phyloP scores from a whole-genome alignment of 1,140 invertebrate genomes.

The Ectropis grisescens region DNA sequence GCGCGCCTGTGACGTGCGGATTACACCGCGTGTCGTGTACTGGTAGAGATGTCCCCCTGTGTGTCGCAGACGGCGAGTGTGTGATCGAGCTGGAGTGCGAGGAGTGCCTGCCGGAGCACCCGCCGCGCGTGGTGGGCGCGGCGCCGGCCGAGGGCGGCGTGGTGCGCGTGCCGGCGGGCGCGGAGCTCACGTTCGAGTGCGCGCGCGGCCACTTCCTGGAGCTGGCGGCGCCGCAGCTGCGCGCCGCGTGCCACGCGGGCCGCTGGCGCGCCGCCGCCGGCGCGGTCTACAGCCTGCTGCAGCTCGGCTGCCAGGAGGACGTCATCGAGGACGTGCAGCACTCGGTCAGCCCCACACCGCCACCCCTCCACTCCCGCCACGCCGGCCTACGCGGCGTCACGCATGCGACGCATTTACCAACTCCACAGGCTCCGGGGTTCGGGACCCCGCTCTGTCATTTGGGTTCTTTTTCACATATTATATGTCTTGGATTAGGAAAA shows the following conservation, averaged over 20 bases:
- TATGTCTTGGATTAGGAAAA: too few relatives aligned
- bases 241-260: constrained; percentile 38
- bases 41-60: too few relatives aligned
- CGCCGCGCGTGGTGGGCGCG: constrained; percentile 53
- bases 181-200: constrained; percentile 41
- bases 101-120: constrained; percentile 55
- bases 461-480: too few relatives aligned
- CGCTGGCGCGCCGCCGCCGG: constrained; percentile 25
- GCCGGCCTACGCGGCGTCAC: too few relatives aligned
- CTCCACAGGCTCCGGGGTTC: too few relatives aligned
- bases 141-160: constrained; percentile 28
- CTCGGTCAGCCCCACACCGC: constrained; percentile 13
- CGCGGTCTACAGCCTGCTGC: constrained; percentile 30
- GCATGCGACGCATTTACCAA: too few relatives aligned
- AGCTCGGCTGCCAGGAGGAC: constrained; percentile 56
- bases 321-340: constrained; percentile 57
- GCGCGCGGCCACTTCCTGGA: constrained; percentile 36
- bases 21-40: too few relatives aligned
- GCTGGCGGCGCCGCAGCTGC: constrained; percentile 27
- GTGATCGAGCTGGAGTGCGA: constrained; percentile 47
- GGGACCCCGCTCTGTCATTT: too few relatives aligned
- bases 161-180: constrained; percentile 25
- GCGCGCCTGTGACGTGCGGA: too few relatives aligned
- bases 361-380: too few relatives aligned
- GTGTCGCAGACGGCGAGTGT: too few relatives aligned